phyloP scores from a whole-genome alignment of 2,888 invertebrate species.

The Seira ritae region DNA sequence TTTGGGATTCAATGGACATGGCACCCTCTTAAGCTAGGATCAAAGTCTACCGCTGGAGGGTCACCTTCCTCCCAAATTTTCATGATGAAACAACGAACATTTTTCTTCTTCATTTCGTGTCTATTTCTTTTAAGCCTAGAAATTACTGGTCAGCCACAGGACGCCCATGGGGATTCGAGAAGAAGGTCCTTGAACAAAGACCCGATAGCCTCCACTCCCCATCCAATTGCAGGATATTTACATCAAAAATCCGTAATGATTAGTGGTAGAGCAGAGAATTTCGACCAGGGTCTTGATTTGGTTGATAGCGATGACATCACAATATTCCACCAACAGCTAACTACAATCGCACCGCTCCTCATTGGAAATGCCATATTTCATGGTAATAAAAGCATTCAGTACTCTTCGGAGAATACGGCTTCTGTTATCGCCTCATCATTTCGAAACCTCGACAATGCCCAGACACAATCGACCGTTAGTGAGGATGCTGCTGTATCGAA shows the following conservation, averaged over 20 bases:
- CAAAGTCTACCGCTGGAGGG: not conserved
- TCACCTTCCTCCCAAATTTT: not conserved
- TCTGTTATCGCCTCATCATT: slow-evolving; percentile 57
- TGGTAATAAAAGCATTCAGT: slow-evolving; percentile 33
- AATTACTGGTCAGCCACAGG: slow-evolving; percentile 42
- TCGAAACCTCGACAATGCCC: slow-evolving; percentile 37
- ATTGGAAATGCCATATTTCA: not conserved
- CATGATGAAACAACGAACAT: not conserved
- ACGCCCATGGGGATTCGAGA: not conserved
- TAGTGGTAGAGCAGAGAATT: not conserved
- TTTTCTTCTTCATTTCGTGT: slow-evolving; percentile 16
- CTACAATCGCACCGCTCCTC: not conserved
- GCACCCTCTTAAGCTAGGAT: not conserved
- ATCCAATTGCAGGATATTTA: not conserved
- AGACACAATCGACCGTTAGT: slow-evolving; percentile 22
- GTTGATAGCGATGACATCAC: not conserved
- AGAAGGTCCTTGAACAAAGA: no score
- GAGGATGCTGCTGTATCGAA: not conserved
- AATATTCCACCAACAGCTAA: not conserved
- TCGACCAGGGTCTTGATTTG: no score
- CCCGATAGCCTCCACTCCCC: not conserved
- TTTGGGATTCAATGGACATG: not conserved
- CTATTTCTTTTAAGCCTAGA: slow-evolving; percentile 29
- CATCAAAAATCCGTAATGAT: not conserved
- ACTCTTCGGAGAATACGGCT: slow-evolving; percentile 19